Base-by-base conservation (phyloP, 92 coral and sea anemone genomes). In the Phenganax subtilis region DNA sequence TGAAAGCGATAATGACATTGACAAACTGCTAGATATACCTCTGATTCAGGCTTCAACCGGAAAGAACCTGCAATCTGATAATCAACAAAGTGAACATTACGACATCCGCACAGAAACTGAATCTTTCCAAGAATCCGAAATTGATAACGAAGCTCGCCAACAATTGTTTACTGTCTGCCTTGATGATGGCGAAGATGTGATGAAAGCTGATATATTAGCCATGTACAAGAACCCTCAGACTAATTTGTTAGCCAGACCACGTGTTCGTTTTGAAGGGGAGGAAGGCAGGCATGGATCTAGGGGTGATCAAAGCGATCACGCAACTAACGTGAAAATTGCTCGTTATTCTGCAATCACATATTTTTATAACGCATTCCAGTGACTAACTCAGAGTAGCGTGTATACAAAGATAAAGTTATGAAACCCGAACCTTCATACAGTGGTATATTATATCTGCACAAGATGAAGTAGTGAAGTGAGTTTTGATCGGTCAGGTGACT, bases 111-210 rank as follows among this genome's bases (percentile, higher is more conserved):
- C 17, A 64, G 70, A 44, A 73, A 53, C 51, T 14, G 25, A 51
- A 55, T 17, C 59, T 8, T 73, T 73, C 29, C 55, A 28, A 73
- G 67, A 57, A 57, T 1, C 67, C 3, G 56, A 30, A 17, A 76
- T 76, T 55, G 68, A 76, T 56, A 28, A 5, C 51, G 68, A 76
- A 17, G 68, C 61, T n/a, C 51, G n/a, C 47, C 81, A 82, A 47
- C 87, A 86, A 47, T 53, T 78, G n/a, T 78, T 86, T 63, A 0
- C 58, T 17, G 89, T 86, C 11, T 72, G 85, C 52, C 55, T 81
- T 57, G 44, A 80, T 52, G 91, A 84, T 16, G 91, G 87, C 30
- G 69, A 59, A 59, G 55, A 3, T 71, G 76, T 7, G 37, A 71
- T 37, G 54, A 71, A 71, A 20, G 56, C 76, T 31, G 76, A 71